phyloP scores from a whole-genome alignment of 2,888 invertebrate species.

The Maniola hyperantus region DNA sequence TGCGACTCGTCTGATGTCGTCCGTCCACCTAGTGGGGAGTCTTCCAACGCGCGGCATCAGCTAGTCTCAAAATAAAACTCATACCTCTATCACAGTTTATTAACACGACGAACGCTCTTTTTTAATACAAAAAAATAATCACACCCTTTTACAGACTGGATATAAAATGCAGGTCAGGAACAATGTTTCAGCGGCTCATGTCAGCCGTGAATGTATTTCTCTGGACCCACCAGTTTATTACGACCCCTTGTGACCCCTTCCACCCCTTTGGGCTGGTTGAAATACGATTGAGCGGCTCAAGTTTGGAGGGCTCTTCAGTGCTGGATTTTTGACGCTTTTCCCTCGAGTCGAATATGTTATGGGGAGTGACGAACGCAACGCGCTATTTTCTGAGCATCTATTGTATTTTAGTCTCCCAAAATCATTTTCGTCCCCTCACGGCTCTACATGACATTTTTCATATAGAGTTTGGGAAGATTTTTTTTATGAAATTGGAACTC shows the following conservation, averaged over 20 bases:
- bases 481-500: background rate
- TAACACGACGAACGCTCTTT: conserved; percentile 27
- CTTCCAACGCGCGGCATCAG: no score
- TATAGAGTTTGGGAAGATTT: background rate
- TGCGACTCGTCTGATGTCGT: no score
- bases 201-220: conserved; percentile 44
- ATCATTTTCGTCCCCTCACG: background rate
- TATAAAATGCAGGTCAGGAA: conserved; percentile 50
- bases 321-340: conserved; percentile 45
- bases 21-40: no score
- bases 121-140: conserved; percentile 19
- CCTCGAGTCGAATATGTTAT: conserved; percentile 44
- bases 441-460: background rate
- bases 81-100: conserved; percentile 18
- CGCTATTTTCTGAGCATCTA: conserved; percentile 31
- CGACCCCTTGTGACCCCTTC: conserved; percentile 35
- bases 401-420: conserved; percentile 15
- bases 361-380: conserved; percentile 41
- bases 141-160: conserved; percentile 32
- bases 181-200: conserved; percentile 45
- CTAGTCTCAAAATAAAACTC: background rate
- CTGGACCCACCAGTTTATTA: conserved; percentile 36
- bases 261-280: conserved; percentile 22
- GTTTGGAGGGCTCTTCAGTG: conserved; percentile 31
- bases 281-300: conserved; percentile 24